Evolutionary conservation across 2,113 vertebrate genomes (phyloP).

Genomic region (Plestiodon gilberti): DNA sequence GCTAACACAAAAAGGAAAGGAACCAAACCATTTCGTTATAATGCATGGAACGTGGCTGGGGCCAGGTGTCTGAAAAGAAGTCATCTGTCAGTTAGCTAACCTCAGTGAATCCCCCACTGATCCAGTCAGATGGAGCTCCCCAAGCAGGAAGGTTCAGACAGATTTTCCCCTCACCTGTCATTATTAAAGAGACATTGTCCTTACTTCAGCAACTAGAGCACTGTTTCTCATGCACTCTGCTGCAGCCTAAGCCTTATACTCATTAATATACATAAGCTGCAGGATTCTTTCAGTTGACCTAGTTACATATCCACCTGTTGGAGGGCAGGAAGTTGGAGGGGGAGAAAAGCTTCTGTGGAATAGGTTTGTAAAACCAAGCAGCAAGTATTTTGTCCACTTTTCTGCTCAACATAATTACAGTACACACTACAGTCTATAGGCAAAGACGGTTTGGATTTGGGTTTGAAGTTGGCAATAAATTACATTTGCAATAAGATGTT

Average conservation of each 20-base stretch:
- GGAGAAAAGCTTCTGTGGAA: neutral
- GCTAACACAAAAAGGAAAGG: neutral
- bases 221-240: conserved; percentile 39
- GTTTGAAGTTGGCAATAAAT: neutral
- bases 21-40: conserved; percentile 14
- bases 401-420: neutral
- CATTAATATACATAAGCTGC: conserved; percentile 49
- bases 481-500: neutral
- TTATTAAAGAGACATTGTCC: conserved; percentile 35
- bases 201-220: conserved; percentile 50
- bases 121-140: fast-evolving
- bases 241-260: conserved; percentile 41
- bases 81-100: conserved; percentile 27
- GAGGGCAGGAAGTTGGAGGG: neutral
- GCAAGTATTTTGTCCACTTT: neutral
- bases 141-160: conserved; percentile 1
- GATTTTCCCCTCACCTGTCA: conserved; percentile 44
- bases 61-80: conserved; percentile 6
- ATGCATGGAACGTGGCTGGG: neutral
- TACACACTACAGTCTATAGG: neutral
- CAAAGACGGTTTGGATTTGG: neutral
- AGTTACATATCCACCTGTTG: conserved; percentile 63
- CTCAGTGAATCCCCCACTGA: neutral
- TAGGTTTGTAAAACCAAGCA: neutral
- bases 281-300: conserved; percentile 55